Evolutionary conservation across 2,113 vertebrate genomes (phyloP), one percentile per base, ranked within the genome.

Genomic region (Caloenas nicobarica): DNA sequence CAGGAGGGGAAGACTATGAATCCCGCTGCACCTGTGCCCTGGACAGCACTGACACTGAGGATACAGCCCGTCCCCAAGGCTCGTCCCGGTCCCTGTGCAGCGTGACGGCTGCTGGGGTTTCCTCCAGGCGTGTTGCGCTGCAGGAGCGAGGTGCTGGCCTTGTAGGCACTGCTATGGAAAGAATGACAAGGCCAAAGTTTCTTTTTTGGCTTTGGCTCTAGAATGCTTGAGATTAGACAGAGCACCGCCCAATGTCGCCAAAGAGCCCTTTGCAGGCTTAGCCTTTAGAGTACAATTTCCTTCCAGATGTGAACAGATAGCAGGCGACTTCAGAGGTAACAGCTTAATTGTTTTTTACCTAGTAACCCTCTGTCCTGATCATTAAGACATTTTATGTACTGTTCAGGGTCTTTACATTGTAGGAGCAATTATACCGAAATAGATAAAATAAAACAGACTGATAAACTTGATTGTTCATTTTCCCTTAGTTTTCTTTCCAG

Each of bases 371-470:
- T 81, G 65, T 88, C 84, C 65, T 84, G 65, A 38, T 82, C 74
- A 94, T 92, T 92, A 96, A 93, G 91, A 50, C 25, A 38, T 86
- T 93, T 96, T 91, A 96, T 90, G 34, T 83, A 96, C 82, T 90
- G 68, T 28, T 90, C 79, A 86, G 58, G 64, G 40, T 66, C 83
- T 78, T 38, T 86, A 51, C 46, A 31, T 53, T 91, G 77, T 84
- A 86, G 60, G 38, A 91, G 83, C 61, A 92, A 78, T 90, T 96
- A 81, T 53, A 81, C 19, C n/a, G 60, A 77, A 83, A 94, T 21
- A 94, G 91, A 95, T 94, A 95, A 95, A 95, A 86, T 85, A 94
- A 94, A 94, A 88, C 26, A 89, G 79, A 80, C 80, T 94, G 91
- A 95, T 92, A 94, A 95, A 93, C 54, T 38, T 48, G 56, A 61